Conservation (phyloP, 2,888 invertebrate genomes). For the Nomada hirtipes region DNA sequence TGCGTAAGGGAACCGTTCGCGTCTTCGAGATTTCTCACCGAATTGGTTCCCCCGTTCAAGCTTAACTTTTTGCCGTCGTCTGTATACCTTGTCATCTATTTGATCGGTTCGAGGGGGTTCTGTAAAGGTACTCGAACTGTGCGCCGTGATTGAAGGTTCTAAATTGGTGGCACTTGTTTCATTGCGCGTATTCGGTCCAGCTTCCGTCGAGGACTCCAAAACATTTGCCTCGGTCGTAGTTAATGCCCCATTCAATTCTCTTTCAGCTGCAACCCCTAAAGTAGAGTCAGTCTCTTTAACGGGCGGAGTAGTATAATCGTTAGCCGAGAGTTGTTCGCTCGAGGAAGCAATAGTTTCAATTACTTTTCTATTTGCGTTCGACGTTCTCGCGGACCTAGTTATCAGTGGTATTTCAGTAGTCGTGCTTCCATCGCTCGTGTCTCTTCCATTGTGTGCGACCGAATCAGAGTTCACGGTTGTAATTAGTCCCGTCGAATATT, state of each 20-base stretch:
- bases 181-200: background rate
- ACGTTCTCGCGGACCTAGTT: too few species aligned
- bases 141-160: background rate
- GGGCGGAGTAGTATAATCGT: background rate
- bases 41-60: background rate
- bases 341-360: background rate
- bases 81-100: background rate
- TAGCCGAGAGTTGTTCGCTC: background rate
- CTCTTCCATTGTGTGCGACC: too few species aligned
- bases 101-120: background rate
- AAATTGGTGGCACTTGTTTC: background rate
- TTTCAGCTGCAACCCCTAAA: background rate
- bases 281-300: background rate
- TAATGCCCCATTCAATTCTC: background rate
- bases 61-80: background rate
- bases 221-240: background rate
- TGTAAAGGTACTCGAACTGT: background rate
- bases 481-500: background rate
- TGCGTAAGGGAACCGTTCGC: background rate
- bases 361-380: too few species aligned
- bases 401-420: background rate
- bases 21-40: conserved; percentile 10
- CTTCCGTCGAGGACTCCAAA: background rate
- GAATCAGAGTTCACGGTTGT: background rate
- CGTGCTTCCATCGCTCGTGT: background rate